Conservation (phyloP, 2,113 vertebrate genomes). For the Hylia prasina region DNA sequence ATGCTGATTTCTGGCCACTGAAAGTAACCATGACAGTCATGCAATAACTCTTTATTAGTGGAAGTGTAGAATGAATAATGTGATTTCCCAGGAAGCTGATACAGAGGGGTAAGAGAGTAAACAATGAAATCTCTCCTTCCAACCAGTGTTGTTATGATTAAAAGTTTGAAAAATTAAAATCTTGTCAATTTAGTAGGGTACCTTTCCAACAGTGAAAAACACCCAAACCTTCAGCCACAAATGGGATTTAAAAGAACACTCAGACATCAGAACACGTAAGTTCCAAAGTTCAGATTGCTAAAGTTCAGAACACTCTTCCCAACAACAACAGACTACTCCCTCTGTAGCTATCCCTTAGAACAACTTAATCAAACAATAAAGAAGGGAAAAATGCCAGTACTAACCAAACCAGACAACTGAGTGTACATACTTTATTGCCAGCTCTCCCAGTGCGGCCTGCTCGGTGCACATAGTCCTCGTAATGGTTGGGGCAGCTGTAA, state of each 20-base stretch:
- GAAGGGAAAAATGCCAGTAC: neutral
- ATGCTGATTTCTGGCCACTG: neutral
- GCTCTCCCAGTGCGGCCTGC: conserved; percentile 93
- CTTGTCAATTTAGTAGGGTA: neutral
- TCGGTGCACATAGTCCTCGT: conserved; percentile 97
- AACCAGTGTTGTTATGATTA: neutral
- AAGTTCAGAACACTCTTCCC: neutral
- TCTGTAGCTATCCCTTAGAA: neutral
- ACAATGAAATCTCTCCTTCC: neutral
- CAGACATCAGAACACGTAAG: accelerated
- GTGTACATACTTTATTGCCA: conserved; percentile 87
- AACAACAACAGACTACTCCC: neutral
- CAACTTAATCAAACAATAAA: neutral
- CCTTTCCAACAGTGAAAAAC: neutral
- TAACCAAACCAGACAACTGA: neutral
- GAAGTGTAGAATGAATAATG: neutral
- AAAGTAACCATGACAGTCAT: neutral
- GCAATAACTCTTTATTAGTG: neutral
- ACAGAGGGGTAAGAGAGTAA: neutral
- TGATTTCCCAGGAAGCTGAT: neutral
- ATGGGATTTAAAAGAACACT: neutral
- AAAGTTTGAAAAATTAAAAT: neutral
- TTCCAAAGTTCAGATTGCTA: neutral
- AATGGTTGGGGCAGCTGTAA: conserved; percentile 97
- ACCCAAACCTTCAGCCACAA: neutral